Evolutionary conservation across 2,113 vertebrate genomes (phyloP).

Genomic region (Chauna torquata): DNA sequence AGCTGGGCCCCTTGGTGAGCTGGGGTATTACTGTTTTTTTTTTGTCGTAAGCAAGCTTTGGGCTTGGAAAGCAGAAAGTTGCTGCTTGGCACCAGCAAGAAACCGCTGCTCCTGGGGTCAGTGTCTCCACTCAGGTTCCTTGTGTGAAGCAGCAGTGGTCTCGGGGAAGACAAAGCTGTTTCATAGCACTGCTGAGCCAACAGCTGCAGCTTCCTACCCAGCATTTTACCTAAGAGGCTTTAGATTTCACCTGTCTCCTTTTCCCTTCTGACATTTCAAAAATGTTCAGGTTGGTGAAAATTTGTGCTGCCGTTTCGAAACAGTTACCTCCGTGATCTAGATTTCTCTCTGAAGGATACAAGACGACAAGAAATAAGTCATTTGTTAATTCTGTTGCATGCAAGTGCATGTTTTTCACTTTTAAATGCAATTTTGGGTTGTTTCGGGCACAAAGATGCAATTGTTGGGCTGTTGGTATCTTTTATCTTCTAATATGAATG

Average conservation of each 20-base stretch:
- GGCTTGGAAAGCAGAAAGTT: background rate
- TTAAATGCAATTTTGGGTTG: background rate
- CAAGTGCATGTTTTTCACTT: background rate
- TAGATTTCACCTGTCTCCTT: constrained; percentile 18
- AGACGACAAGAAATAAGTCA: background rate
- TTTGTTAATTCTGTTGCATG: background rate
- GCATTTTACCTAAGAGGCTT: constrained; percentile 41
- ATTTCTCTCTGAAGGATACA: background rate
- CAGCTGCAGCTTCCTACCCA: constrained; percentile 36
- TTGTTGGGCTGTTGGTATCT: background rate
- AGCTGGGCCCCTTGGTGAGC: background rate
- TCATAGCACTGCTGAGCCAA: constrained; percentile 40
- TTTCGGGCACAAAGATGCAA: constrained; percentile 21
- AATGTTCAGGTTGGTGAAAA: background rate
- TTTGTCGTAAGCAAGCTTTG: background rate
- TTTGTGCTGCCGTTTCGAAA: constrained; percentile 7
- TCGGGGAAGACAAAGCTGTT: background rate
- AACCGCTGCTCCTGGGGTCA: background rate
- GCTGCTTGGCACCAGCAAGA: constrained; percentile 1
- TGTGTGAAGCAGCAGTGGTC: background rate
- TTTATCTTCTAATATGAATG: background rate
- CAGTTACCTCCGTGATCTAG: fast-evolving
- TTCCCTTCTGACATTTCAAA: constrained; percentile 40
- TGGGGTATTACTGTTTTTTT: background rate
- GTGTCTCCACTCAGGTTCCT: background rate